These are phyloP conservation scores for Bicyclus anynana DNA, from an alignment of 1,140 invertebrate genomes.

Conservation along the genomic window DNA sequence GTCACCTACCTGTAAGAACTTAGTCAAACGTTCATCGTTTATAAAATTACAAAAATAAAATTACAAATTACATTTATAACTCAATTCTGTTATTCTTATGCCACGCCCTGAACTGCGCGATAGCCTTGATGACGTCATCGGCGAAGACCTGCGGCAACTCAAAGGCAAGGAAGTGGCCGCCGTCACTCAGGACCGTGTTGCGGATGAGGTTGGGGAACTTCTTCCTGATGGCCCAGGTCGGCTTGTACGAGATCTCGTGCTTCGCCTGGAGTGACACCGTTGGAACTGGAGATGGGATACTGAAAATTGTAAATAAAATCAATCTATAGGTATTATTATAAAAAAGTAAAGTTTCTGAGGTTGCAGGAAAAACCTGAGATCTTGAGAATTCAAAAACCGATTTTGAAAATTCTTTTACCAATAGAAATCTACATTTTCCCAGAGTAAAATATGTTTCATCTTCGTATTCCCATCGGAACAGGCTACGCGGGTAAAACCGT, in stretches of 20 bases:
- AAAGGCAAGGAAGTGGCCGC: constrained; percentile 88
- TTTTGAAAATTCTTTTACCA: too few species aligned
- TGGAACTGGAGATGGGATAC: constrained; percentile 77
- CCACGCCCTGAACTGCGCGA: constrained; percentile 36
- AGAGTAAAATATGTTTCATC: too few species aligned
- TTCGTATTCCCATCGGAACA: too few species aligned
- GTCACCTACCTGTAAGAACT: too few species aligned
- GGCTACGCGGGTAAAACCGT: too few species aligned
- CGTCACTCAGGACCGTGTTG: constrained; percentile 73
- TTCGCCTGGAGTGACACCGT: constrained; percentile 76
- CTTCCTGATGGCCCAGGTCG: constrained; percentile 66
- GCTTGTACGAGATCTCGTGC: constrained; percentile 74
- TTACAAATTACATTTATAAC: constrained; percentile 27
- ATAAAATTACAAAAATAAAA: too few species aligned
- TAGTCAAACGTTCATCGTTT: too few species aligned
- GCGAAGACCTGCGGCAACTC: constrained; percentile 82
- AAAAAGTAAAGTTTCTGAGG: too few species aligned
- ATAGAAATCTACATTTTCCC: too few species aligned
- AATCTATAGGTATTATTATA: too few species aligned
- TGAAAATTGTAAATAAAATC: constrained; percentile 18
- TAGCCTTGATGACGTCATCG: constrained; percentile 73
- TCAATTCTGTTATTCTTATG: constrained; percentile 46
- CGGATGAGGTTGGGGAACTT: constrained; percentile 78
- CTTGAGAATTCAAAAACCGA: background rate
- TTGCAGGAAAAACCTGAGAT: too few species aligned